Percentiles rank a stretch among this genome's conserved stretches.
phyloP scores from a whole-genome alignment of 1,140 invertebrate genomes.

The Elysia chlorotica region DNA sequence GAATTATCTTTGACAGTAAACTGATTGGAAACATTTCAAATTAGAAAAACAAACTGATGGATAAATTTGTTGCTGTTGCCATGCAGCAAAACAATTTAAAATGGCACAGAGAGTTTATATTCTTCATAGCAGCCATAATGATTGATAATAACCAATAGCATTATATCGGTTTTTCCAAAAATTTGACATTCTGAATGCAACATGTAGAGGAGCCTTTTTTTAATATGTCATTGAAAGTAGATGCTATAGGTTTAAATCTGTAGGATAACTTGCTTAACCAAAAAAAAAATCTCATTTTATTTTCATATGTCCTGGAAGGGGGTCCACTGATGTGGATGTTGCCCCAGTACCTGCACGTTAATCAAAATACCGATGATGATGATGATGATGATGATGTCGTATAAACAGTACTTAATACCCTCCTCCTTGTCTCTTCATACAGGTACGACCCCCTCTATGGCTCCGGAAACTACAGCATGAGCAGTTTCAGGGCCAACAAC shows the following conservation, averaged over 20 bases:
- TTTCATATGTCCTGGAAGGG: not conserved
- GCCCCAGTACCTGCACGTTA: not conserved
- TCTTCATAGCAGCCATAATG: no score
- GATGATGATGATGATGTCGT: no score
- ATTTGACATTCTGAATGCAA: no score
- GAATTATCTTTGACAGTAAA: not conserved
- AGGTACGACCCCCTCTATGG: constrained; percentile 6
- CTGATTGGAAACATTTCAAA: not conserved
- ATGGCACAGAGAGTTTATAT: no score
- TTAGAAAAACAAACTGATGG: no score
- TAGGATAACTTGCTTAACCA: not conserved
- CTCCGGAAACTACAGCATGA: constrained; percentile 8
- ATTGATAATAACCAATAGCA: no score
- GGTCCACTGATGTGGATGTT: not conserved
- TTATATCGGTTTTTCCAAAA: no score
- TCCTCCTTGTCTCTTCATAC: not conserved
- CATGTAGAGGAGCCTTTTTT: no score
- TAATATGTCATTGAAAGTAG: no score
- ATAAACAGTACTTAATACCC: not conserved
- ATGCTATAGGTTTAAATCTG: not conserved
- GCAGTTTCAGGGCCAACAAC: constrained; percentile 23
- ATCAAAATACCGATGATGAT: not conserved
- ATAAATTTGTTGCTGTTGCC: no score
- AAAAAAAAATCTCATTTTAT: not conserved
- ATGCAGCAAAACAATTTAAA: no score